These are phyloP conservation scores for Acleris literana DNA, from an alignment of 2,888 invertebrate species.

Conservation along the genomic window DNA sequence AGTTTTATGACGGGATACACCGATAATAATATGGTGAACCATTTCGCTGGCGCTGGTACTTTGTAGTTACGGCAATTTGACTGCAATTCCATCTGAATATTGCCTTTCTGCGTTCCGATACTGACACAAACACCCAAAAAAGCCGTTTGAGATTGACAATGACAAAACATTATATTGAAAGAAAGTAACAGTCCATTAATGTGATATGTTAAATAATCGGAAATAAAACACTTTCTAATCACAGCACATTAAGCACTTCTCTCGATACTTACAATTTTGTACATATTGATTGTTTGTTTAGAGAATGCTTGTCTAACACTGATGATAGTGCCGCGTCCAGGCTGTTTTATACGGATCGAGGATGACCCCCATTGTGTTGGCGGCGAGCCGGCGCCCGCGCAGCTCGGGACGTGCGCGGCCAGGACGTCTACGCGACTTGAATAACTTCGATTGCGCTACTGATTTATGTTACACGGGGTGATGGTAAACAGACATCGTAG, in stretches of 20 bases:
- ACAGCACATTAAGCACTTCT: neutral
- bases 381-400: constrained; percentile 64
- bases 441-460: constrained; percentile 55
- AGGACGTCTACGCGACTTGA: constrained; percentile 65
- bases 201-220: too few relatives aligned
- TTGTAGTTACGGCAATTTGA: too few relatives aligned
- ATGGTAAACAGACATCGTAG: constrained; percentile 26
- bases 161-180: too few relatives aligned
- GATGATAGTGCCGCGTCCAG: constrained; percentile 55
- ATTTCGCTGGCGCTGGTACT: too few relatives aligned
- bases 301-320: constrained; percentile 58
- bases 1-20: too few relatives aligned
- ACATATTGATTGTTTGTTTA: constrained; percentile 72
- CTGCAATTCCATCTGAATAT: too few relatives aligned
- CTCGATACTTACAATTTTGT: constrained; percentile 75
- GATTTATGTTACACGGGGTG: constrained; percentile 54
- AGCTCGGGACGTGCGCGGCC: constrained; percentile 64
- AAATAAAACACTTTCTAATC: neutral
- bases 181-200: too few relatives aligned
- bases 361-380: constrained; percentile 73
- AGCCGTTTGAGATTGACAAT: too few relatives aligned
- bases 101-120: too few relatives aligned
- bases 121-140: too few relatives aligned
- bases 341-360: constrained; percentile 70
- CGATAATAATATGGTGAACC: too few relatives aligned